Evolutionary conservation across 1,140 invertebrate genomes (phyloP).

Genomic region (Drosophila littoralis): DNA sequence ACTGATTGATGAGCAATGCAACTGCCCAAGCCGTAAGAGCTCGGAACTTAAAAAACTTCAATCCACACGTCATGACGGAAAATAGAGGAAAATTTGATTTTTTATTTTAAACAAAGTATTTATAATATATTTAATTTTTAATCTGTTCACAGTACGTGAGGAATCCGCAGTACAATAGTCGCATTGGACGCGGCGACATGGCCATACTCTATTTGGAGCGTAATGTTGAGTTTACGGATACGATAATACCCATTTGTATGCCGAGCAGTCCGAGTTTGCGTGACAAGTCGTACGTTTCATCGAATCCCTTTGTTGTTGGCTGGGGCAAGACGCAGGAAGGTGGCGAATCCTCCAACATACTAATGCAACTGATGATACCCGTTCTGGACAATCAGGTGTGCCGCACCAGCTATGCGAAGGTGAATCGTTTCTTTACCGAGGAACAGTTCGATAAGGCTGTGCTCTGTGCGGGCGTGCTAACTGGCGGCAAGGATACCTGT

Average conservation of each 20-base stretch:
- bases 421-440: constrained; percentile 87
- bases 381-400: constrained; percentile 88
- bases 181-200: constrained; percentile 73
- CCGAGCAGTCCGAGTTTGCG: constrained; percentile 49
- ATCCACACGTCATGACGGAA: too few relatives aligned
- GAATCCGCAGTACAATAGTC: constrained; percentile 63
- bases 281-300: constrained; percentile 66
- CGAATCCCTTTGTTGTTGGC: constrained; percentile 90
- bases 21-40: too few relatives aligned
- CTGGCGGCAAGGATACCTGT: constrained; percentile 92
- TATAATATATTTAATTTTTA: background rate
- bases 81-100: too few relatives aligned
- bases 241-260: constrained; percentile 70
- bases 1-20: too few relatives aligned
- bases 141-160: constrained; percentile 29
- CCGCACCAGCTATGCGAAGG: constrained; percentile 86
- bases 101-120: too few relatives aligned
- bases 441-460: constrained; percentile 86
- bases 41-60: too few relatives aligned
- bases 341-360: constrained; percentile 86
- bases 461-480: constrained; percentile 90
- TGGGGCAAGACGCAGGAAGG: constrained; percentile 87
- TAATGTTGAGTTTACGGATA: constrained; percentile 62
- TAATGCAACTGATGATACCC: constrained; percentile 90
- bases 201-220: constrained; percentile 69